A percentile compares a stretch with the other conserved stretches of the same genome.
Conservation (phyloP, 2,113 vertebrate genomes). For the Spheniscus mendiculus region DNA sequence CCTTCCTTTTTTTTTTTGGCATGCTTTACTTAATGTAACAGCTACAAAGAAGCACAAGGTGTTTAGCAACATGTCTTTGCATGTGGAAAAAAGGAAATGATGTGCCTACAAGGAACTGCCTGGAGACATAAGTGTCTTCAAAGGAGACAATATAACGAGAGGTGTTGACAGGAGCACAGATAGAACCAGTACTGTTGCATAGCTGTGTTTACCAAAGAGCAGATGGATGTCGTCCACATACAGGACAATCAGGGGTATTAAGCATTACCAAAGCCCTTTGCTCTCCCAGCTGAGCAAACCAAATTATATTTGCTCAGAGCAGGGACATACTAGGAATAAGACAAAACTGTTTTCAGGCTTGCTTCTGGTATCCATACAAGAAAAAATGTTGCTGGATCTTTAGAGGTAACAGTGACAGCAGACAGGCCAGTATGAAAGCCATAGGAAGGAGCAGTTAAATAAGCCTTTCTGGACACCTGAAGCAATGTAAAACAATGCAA, state of each 20-base stretch:
- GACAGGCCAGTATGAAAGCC: neutral
- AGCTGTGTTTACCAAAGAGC: conserved; percentile 8
- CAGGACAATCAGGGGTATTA: neutral
- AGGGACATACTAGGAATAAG: neutral
- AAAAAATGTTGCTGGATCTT: neutral
- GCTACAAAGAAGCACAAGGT: neutral
- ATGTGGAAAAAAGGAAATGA: neutral
- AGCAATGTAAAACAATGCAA: neutral
- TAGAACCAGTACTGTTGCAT: neutral
- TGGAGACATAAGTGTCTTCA: conserved; percentile 11
- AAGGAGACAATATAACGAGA: neutral
- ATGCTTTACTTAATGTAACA: neutral
- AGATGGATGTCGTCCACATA: neutral
- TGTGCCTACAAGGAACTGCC: conserved; percentile 32
- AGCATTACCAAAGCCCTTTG: neutral
- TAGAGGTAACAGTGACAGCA: neutral
- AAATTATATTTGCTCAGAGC: neutral
- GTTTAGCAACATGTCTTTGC: neutral
- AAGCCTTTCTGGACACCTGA: neutral
- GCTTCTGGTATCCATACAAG: neutral
- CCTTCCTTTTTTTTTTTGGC: neutral
- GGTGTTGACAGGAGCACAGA: conserved; percentile 30
- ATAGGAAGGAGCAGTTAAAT: neutral
- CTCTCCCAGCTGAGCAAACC: conserved; percentile 30
- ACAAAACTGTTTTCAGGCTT: neutral